phyloP scores from a whole-genome alignment of 2,797 vertebrate genomes.

The Rhadinocentrus ornatus region DNA sequence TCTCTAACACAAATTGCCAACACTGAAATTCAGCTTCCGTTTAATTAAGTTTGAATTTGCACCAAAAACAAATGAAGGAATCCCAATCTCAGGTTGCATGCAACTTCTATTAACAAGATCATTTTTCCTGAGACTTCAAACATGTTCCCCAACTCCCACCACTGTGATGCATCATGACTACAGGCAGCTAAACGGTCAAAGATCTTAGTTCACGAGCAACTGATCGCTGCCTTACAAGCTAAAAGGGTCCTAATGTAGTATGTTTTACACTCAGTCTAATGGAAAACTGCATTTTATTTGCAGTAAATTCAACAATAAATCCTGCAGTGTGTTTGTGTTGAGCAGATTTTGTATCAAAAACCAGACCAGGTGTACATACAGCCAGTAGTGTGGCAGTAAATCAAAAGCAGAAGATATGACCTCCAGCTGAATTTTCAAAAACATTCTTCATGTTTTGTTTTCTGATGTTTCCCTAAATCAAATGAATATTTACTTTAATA shows the following conservation, averaged over 20 bases:
- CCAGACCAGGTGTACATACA: conserved; percentile 14
- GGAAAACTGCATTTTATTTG: conserved; percentile 30
- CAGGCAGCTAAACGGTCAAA: conserved; percentile 35
- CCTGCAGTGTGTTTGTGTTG: conserved; percentile 21
- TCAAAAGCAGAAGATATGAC: conserved; percentile 21
- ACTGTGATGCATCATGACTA: conserved; percentile 8
- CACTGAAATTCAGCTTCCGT: conserved; percentile 4
- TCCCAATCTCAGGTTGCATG: neutral
- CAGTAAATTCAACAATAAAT: conserved; percentile 34
- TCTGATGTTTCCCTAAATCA: neutral
- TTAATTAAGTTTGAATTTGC: conserved; percentile 1
- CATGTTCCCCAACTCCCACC: neutral
- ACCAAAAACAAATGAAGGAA: neutral
- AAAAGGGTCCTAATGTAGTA: conserved; percentile 14
- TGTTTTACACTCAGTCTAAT: conserved; percentile 16
- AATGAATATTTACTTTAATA: neutral
- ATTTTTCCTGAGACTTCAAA: conserved; percentile 5
- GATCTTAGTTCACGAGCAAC: conserved; percentile 46
- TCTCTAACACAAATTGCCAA: conserved; percentile 11
- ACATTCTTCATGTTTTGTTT: neutral
- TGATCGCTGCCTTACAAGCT: conserved; percentile 16
- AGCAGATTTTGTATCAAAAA: conserved; percentile 25
- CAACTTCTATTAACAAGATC: conserved; percentile 3
- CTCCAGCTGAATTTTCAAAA: conserved; percentile 2
- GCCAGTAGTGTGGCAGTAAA: conserved; percentile 8